Conservation (phyloP, 2,797 vertebrate species). For the Enteromius radiatus region DNA sequence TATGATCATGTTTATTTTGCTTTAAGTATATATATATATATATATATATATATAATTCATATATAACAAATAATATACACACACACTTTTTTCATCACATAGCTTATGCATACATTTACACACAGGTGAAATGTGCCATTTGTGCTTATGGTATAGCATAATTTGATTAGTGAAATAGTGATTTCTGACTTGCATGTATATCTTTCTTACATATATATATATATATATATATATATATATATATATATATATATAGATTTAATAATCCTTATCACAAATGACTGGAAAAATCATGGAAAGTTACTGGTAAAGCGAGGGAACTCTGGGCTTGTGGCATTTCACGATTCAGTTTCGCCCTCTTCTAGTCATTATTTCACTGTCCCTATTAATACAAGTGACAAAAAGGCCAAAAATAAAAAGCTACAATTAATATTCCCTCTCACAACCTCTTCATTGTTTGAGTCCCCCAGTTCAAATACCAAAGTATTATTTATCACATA, state of each 20-base stretch:
- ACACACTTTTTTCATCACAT: too few relatives aligned
- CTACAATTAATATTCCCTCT: not conserved
- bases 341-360: not conserved
- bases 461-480: not conserved
- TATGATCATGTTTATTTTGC: not conserved
- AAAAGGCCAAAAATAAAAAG: constrained; percentile 8
- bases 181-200: not conserved
- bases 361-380: not conserved
- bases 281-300: not conserved
- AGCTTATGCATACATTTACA: too few relatives aligned
- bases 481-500: not conserved
- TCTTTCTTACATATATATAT: not conserved
- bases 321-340: constrained; percentile 11
- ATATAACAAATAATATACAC: not conserved
- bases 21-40: not conserved
- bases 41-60: not conserved
- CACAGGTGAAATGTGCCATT: too few relatives aligned
- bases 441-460: not conserved
- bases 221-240: too few relatives aligned
- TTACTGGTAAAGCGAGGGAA: not conserved
- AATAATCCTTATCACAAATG: not conserved
- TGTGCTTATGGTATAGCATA: not conserved
- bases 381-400: not conserved
- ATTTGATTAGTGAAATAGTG: not conserved
- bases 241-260: too few relatives aligned